Evolutionary conservation across 2,797 vertebrate genomes (phyloP).

Genomic region (Sebastes taczanowskii): DNA sequence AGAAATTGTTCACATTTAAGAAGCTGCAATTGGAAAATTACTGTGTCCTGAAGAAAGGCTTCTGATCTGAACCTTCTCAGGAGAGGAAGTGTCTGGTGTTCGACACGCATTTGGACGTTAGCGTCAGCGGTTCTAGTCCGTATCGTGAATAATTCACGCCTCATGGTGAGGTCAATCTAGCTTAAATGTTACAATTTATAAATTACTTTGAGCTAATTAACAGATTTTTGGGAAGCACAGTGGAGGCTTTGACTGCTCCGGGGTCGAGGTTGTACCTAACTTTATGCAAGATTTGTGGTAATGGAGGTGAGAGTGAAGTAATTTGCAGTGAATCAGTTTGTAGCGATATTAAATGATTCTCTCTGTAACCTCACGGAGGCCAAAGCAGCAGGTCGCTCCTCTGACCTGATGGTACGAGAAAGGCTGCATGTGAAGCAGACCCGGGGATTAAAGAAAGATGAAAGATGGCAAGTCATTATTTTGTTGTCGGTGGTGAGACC

Average conservation of each 20-base stretch:
- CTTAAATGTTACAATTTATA: not conserved
- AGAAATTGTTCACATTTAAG: too few relatives aligned
- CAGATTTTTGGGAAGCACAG: not conserved
- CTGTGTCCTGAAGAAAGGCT: not conserved
- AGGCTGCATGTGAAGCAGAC: not conserved
- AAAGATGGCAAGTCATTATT: not conserved
- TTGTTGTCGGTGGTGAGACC: constrained; percentile 13
- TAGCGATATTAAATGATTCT: too few relatives aligned
- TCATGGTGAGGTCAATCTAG: not conserved
- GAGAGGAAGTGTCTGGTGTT: not conserved
- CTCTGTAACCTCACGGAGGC: not conserved
- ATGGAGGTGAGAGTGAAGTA: not conserved
- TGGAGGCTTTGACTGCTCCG: not conserved
- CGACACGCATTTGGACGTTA: not conserved
- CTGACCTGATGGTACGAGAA: not conserved
- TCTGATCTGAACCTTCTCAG: not conserved
- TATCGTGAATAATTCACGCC: not conserved
- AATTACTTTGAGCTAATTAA: not conserved
- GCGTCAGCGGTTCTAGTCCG: not conserved
- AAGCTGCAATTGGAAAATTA: too few relatives aligned
- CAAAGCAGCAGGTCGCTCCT: not conserved
- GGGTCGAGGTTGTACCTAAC: not conserved
- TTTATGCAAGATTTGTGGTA: not conserved
- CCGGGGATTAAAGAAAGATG: not conserved
- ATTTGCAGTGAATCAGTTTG: not conserved